These are phyloP conservation scores for Ganaspis brasiliensis DNA, from an alignment of 2,888 invertebrate genomes.

Conservation along the genomic window DNA sequence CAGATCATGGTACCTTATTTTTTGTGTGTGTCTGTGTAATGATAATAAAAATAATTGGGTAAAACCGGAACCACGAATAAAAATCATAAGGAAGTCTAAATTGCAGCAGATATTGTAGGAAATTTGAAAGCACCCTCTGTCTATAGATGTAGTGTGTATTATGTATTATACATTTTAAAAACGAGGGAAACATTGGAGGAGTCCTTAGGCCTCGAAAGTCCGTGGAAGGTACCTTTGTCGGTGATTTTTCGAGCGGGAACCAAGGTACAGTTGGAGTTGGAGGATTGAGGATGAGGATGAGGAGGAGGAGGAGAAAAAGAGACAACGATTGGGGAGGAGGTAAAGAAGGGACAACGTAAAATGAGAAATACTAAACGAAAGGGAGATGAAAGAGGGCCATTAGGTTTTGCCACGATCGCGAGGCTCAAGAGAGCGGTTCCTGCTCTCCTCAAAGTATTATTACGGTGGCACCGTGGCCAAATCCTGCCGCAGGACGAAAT, in stretches of 20 bases:
- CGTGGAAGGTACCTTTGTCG: constrained; percentile 75
- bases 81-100: no score
- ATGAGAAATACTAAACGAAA: constrained; percentile 46
- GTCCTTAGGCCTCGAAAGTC: constrained; percentile 56
- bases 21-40: no score
- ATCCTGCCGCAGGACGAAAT: constrained; percentile 28
- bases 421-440: neutral
- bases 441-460: constrained; percentile 42
- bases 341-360: constrained; percentile 50
- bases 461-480: constrained; percentile 30
- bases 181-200: constrained; percentile 46
- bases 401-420: constrained; percentile 53
- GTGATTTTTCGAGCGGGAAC: constrained; percentile 74
- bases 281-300: constrained; percentile 53
- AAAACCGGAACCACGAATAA: no score
- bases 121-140: constrained; percentile 5
- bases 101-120: neutral
- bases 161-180: constrained; percentile 8
- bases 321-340: constrained; percentile 51
- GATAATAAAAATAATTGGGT: no score
- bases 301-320: constrained; percentile 42
- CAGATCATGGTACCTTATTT: no score
- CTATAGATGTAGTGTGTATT: neutral
- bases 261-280: constrained; percentile 43
- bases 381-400: constrained; percentile 51